These are phyloP conservation scores for Phania funesta DNA, from an alignment of 2,888 invertebrate species.

Conservation along the genomic window DNA sequence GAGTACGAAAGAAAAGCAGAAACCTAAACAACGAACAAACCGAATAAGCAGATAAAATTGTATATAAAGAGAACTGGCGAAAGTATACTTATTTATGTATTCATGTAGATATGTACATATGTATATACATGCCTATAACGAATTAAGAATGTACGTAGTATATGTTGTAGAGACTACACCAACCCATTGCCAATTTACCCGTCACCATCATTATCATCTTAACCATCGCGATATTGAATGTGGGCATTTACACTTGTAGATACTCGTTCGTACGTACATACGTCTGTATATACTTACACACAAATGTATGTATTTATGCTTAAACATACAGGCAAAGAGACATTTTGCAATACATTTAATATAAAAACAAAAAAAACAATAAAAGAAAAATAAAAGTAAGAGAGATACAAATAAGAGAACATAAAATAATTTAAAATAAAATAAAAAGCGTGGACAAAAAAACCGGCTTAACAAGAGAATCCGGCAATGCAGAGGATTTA, in stretches of 20 bases:
- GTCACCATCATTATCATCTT: slow-evolving; percentile 51
- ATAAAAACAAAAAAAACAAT: slow-evolving; percentile 8
- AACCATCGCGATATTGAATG: slow-evolving; percentile 47
- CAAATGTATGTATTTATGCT: neutral
- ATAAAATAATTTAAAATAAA: slow-evolving; percentile 29
- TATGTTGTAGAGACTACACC: slow-evolving; percentile 50
- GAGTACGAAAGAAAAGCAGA: slow-evolving; percentile 43
- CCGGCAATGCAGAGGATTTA: slow-evolving; percentile 50
- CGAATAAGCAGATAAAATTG: slow-evolving; percentile 30
- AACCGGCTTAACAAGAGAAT: slow-evolving; percentile 63
- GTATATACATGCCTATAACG: neutral
- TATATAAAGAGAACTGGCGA: slow-evolving; percentile 57
- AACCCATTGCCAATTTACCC: slow-evolving; percentile 50
- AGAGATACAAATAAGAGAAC: slow-evolving; percentile 37
- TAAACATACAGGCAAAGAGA: slow-evolving; percentile 11
- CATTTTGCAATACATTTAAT: slow-evolving; percentile 33
- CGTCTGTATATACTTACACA: neutral
- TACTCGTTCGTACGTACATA: neutral
- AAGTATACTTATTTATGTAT: slow-evolving; percentile 32
- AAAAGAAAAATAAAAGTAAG: slow-evolving; percentile 26
- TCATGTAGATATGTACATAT: slow-evolving; percentile 1
- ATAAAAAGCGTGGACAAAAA: slow-evolving; percentile 46
- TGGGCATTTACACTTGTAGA: slow-evolving; percentile 25
- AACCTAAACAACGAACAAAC: slow-evolving; percentile 37
- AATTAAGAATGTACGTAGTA: neutral